phyloP scores from a whole-genome alignment of 2,888 invertebrate genomes.

The Lottia gigantea region DNA sequence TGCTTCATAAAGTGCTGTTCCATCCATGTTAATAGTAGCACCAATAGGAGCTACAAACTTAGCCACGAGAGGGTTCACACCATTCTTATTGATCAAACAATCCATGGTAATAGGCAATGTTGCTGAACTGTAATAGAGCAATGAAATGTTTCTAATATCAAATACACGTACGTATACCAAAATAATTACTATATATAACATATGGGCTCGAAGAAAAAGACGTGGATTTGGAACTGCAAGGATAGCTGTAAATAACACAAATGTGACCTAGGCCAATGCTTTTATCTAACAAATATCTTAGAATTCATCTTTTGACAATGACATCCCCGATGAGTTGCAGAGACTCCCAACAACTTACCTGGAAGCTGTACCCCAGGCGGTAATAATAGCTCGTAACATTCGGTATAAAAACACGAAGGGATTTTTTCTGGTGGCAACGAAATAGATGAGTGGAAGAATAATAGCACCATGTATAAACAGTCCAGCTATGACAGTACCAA shows the following conservation, averaged over 20 bases:
- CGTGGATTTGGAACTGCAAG: too few relatives aligned
- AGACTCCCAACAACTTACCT: conserved; percentile 51
- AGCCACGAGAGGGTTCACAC: conserved; percentile 83
- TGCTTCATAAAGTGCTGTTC: conserved; percentile 79
- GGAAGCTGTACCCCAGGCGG: conserved; percentile 65
- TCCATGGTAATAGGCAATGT: conserved; percentile 89
- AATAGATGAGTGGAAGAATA: conserved; percentile 87
- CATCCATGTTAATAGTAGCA: conserved; percentile 75
- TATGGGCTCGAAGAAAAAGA: too few relatives aligned
- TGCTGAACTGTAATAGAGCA: conserved; percentile 82
- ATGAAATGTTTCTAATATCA: too few relatives aligned
- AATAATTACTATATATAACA: too few relatives aligned
- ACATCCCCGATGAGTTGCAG: too few relatives aligned
- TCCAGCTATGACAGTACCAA: conserved; percentile 86
- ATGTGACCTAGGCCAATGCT: too few relatives aligned
- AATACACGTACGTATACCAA: too few relatives aligned
- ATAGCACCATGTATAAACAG: conserved; percentile 92
- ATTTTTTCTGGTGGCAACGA: conserved; percentile 68
- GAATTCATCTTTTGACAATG: too few relatives aligned
- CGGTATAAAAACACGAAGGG: conserved; percentile 53
- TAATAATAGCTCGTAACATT: conserved; percentile 75
- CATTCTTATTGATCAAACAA: conserved; percentile 85
- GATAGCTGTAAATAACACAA: too few relatives aligned
- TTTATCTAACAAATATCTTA: too few relatives aligned
- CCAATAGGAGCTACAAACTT: conserved; percentile 91